phyloP scores from a whole-genome alignment of 2,797 vertebrate species.

The Pagetopsis macropterus region DNA sequence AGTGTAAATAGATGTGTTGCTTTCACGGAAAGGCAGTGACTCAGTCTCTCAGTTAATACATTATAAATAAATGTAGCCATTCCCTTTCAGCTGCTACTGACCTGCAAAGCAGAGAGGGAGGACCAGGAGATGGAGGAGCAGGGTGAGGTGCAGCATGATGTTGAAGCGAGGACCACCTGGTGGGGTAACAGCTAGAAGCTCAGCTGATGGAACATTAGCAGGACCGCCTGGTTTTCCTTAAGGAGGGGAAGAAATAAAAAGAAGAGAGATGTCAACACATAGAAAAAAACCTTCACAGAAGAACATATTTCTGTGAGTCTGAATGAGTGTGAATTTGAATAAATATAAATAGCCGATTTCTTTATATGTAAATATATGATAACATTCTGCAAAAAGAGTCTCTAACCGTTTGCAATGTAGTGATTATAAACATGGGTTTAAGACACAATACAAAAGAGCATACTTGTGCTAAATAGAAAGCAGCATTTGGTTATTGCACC shows the following conservation, averaged over 20 bases:
- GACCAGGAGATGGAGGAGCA: constrained; percentile 75
- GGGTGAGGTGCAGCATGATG: constrained; percentile 78
- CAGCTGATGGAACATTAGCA: constrained; percentile 80
- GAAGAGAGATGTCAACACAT: background rate
- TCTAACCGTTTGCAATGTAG: background rate
- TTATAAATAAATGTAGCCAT: background rate
- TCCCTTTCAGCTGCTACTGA: constrained; percentile 53
- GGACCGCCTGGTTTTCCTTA: constrained; percentile 72
- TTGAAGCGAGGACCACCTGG: constrained; percentile 71
- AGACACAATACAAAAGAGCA: background rate
- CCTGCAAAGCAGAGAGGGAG: constrained; percentile 65
- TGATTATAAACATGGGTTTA: background rate
- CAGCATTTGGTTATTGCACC: background rate
- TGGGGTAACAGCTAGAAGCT: constrained; percentile 70
- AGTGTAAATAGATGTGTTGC: background rate
- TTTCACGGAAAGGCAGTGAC: constrained; percentile 6
- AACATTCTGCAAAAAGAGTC: background rate
- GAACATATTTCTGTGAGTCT: background rate
- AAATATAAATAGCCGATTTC: background rate
- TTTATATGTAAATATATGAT: background rate
- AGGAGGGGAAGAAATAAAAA: constrained; percentile 12
- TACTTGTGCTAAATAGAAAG: background rate
- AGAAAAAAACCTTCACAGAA: background rate
- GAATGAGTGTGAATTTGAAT: background rate
- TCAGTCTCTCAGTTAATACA: constrained; percentile 8